Percentiles rank a stretch among this genome's conserved stretches.
These are phyloP conservation scores for Campoplex nolae DNA, from an alignment of 2,888 invertebrate species.

Conservation along the genomic window DNA sequence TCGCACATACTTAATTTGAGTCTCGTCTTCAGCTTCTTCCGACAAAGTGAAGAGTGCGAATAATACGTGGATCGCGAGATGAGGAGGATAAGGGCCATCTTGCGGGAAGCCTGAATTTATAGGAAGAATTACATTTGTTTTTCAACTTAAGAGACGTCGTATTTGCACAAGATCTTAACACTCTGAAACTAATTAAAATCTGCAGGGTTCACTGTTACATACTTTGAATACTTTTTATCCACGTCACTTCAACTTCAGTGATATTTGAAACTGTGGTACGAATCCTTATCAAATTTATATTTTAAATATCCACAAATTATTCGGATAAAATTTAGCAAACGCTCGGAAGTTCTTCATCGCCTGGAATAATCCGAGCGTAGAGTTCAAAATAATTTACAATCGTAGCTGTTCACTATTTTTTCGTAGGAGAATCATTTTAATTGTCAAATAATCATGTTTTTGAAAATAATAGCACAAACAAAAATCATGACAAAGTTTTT, in stretches of 20 bases:
- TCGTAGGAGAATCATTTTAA: neutral
- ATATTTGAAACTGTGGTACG: no score
- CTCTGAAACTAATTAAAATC: neutral
- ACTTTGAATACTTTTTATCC: no score
- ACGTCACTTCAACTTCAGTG: no score
- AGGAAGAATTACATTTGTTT: neutral
- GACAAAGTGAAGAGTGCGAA: slow-evolving; percentile 45
- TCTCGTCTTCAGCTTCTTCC: slow-evolving; percentile 45
- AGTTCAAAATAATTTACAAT: no score
- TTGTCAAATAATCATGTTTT: neutral
- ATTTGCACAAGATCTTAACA: neutral
- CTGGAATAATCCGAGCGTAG: no score
- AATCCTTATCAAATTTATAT: no score
- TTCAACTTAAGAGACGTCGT: neutral
- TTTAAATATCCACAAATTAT: no score
- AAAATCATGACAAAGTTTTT: neutral
- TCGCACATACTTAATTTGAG: slow-evolving; percentile 47
- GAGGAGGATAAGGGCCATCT: slow-evolving; percentile 11
- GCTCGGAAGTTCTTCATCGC: no score
- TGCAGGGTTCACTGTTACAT: neutral
- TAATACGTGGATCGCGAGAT: slow-evolving; percentile 28
- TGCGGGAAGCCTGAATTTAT: neutral
- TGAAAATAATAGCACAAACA: neutral
- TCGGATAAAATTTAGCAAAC: no score
- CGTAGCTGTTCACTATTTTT: no score